Evolutionary conservation across 35 echinoderm and acorn worm genomes (phyloP).

Genomic region (Ophioderma brevispina): DNA sequence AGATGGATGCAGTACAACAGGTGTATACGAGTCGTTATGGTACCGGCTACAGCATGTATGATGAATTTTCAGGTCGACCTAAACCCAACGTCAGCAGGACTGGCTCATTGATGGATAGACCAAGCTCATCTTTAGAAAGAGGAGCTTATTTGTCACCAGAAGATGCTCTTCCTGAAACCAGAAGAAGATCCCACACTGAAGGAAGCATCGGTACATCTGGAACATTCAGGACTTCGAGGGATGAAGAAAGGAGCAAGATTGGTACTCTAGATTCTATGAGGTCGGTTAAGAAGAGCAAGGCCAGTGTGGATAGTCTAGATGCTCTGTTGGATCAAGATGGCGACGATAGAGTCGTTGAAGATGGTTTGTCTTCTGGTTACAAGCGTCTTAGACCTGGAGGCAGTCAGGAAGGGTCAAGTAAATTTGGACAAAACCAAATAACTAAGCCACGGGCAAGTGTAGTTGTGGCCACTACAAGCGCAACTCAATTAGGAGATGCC

Average conservation of each 20-base stretch:
- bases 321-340: not conserved
- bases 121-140: not conserved
- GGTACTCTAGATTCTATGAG: not conserved
- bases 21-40: constrained; percentile 26
- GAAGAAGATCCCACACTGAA: constrained; percentile 39
- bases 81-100: not conserved
- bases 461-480: constrained; percentile 50
- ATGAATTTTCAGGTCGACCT: constrained; percentile 68
- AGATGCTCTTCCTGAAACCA: not conserved
- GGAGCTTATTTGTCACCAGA: not conserved
- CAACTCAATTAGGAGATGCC: constrained; percentile 74
- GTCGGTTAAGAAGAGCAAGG: not conserved
- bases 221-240: not conserved
- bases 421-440: not conserved
- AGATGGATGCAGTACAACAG: constrained; percentile 2
- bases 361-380: not conserved
- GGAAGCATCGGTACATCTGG: constrained; percentile 46
- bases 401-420: not conserved
- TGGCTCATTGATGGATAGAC: not conserved
- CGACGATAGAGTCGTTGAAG: constrained; percentile 10
- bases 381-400: not conserved
- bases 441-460: not conserved
- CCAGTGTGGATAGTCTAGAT: constrained; percentile 9
- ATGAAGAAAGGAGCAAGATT: not conserved
- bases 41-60: constrained; percentile 75